Percentiles rank a stretch among this genome's conserved stretches.
phyloP scores from a whole-genome alignment of 2,888 invertebrate genomes.

The Lysandra bellargus region DNA sequence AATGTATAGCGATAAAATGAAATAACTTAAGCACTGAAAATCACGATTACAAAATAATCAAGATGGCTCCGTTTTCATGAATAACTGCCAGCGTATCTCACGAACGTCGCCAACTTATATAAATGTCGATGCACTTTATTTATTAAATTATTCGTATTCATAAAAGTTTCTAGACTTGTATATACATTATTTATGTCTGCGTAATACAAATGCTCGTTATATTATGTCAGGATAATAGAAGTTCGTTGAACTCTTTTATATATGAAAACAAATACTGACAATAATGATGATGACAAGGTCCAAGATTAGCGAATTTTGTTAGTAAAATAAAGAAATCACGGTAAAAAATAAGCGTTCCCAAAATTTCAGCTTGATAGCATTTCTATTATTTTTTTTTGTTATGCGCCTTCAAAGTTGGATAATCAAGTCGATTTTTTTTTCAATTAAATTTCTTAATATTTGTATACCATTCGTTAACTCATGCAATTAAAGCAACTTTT shows the following conservation, averaged over 20 bases:
- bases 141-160: constrained; percentile 27
- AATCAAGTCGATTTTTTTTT: too few species aligned
- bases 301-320: too few species aligned
- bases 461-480: too few species aligned
- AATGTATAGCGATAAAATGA: constrained; percentile 7
- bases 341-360: too few species aligned
- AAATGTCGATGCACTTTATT: constrained; percentile 23
- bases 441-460: too few species aligned
- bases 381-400: too few species aligned
- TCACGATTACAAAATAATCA: constrained; percentile 21
- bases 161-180: constrained; percentile 19
- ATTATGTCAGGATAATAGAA: constrained; percentile 1
- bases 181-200: constrained; percentile 17
- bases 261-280: neutral
- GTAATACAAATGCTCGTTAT: constrained; percentile 1
- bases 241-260: constrained; percentile 15
- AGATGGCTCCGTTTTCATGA: constrained; percentile 17
- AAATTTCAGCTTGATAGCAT: too few species aligned
- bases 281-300: neutral
- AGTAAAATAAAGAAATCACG: too few species aligned
- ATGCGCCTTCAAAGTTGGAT: too few species aligned
- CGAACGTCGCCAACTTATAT: constrained; percentile 19
- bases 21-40: neutral
- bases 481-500: too few species aligned
- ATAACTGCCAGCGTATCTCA: constrained; percentile 6